Percentiles rank a stretch among this genome's conserved stretches.
Conservation (phyloP, 2,113 vertebrate species). For the Podarcis muralis region DNA sequence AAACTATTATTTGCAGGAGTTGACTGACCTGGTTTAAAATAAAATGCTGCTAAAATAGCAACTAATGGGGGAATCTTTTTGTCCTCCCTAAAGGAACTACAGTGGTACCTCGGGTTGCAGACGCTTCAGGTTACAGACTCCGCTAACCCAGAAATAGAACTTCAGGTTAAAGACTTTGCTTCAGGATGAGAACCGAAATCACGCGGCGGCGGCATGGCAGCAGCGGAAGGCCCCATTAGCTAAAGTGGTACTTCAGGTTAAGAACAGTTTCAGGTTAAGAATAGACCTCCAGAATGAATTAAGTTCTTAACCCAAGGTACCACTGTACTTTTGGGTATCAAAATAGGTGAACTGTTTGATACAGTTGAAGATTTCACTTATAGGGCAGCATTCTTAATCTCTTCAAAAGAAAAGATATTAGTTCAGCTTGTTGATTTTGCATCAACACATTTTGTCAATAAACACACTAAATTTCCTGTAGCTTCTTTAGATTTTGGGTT, state of each 20-base stretch:
- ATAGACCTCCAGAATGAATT: no score
- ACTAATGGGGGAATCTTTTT: neutral
- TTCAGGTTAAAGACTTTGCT: no score
- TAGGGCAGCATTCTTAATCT: neutral
- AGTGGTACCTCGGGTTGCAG: no score
- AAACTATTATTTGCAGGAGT: neutral
- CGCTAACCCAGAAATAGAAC: no score
- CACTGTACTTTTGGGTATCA: neutral
- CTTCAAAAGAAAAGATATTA: neutral
- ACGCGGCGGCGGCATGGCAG: no score
- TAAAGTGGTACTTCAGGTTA: no score
- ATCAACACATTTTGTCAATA: neutral
- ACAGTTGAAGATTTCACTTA: neutral
- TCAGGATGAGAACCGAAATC: no score
- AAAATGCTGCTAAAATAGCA: neutral
- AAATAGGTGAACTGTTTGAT: neutral
- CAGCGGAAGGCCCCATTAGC: no score
- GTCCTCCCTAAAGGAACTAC: neutral
- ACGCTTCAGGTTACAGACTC: no score
- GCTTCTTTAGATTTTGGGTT: neutral
- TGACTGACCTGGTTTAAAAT: neutral
- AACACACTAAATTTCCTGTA: neutral
- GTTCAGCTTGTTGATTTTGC: neutral
- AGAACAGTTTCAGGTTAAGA: no score
- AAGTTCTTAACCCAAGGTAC: no score